A percentile compares a stretch with the other conserved stretches of the same genome.
Conservation (phyloP, 1,140 invertebrate genomes). For the Atta colombica region DNA sequence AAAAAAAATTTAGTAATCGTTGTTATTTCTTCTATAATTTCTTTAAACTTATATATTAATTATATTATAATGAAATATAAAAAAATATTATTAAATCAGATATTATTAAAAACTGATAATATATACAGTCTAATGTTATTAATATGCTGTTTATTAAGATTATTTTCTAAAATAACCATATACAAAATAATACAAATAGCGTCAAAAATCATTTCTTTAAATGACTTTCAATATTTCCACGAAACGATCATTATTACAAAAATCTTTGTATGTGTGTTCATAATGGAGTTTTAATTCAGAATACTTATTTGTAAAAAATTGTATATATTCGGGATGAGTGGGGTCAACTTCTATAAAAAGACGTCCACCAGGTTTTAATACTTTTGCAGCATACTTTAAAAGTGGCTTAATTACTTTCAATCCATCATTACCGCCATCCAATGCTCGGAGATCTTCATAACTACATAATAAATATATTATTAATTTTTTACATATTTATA, state of each 20-base stretch:
- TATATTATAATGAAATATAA: too few species aligned
- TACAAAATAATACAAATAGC: constrained; percentile 10
- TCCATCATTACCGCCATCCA: constrained; percentile 89
- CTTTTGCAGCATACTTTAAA: constrained; percentile 86
- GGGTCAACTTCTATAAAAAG: constrained; percentile 89
- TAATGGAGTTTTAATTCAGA: constrained; percentile 83
- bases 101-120: neutral
- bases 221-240: constrained; percentile 86
- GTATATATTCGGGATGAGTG: constrained; percentile 87
- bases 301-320: constrained; percentile 85
- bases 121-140: neutral
- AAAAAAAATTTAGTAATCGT: too few species aligned
- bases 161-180: constrained; percentile 8
- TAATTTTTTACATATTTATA: constrained; percentile 10
- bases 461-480: constrained; percentile 79
- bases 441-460: constrained; percentile 89
- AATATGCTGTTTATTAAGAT: neutral
- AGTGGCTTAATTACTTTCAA: constrained; percentile 88
- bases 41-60: too few species aligned
- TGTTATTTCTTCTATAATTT: too few species aligned
- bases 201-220: constrained; percentile 50
- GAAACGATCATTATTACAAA: constrained; percentile 88
- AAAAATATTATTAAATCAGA: too few species aligned
- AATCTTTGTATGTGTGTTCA: constrained; percentile 87
- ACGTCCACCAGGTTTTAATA: constrained; percentile 85